Conservation (phyloP, 53 echinoderm and acorn worm genomes). For the Hippasteria phrygiana region DNA sequence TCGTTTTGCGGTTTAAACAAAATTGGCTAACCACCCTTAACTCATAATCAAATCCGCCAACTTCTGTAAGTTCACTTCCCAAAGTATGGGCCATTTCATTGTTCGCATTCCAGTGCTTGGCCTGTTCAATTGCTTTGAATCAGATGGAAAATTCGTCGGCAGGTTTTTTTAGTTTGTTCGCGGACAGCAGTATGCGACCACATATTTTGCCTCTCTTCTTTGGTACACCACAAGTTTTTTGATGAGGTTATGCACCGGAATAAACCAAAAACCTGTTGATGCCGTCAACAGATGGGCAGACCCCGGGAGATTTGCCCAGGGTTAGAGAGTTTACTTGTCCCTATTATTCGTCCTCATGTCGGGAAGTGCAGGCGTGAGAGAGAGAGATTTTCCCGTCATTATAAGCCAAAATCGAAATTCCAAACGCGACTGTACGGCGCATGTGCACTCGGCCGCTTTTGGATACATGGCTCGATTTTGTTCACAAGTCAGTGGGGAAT, state of each 20-base stretch:
- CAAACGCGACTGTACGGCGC: too few species aligned
- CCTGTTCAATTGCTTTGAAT: neutral
- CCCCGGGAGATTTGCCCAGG: neutral
- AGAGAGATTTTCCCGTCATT: neutral
- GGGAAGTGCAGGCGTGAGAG: neutral
- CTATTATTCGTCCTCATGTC: neutral
- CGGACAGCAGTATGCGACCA: neutral
- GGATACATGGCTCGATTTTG: too few species aligned
- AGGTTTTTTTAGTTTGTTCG: neutral
- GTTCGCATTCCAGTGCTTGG: neutral
- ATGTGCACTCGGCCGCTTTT: too few species aligned
- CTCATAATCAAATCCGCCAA: neutral
- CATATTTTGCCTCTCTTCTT: too few species aligned
- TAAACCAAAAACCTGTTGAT: slow-evolving; percentile 29
- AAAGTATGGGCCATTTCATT: neutral
- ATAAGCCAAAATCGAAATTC: too few species aligned
- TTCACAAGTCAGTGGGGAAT: too few species aligned
- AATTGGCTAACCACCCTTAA: neutral
- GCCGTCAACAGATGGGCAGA: neutral
- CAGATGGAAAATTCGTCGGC: neutral
- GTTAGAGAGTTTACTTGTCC: neutral
- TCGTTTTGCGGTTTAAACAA: neutral
- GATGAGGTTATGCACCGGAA: neutral
- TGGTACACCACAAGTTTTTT: neutral
- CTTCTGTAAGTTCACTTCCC: slow-evolving; percentile 7